phyloP scores from a whole-genome alignment of 2,888 invertebrate genomes.

The Ophion costatus region DNA sequence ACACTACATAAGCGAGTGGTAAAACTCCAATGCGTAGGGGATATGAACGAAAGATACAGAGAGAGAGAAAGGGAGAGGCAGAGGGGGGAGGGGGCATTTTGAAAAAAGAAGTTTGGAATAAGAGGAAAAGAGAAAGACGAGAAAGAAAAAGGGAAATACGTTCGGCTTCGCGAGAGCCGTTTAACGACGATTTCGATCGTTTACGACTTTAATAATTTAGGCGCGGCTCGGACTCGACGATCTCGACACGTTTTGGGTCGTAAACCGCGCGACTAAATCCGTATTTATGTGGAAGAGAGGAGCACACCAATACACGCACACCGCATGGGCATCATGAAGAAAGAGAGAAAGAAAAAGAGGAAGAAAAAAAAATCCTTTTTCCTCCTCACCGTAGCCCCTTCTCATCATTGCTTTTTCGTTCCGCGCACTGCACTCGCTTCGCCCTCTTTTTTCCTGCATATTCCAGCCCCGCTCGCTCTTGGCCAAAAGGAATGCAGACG shows the following conservation, averaged over 20 bases:
- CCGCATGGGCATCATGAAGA: constrained; percentile 37
- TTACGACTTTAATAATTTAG: constrained; percentile 83
- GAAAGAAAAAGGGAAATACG: constrained; percentile 66
- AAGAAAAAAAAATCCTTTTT: constrained; percentile 44
- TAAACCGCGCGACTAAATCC: constrained; percentile 82
- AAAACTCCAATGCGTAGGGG: constrained; percentile 54
- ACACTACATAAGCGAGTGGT: constrained; percentile 45
- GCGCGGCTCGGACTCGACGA: constrained; percentile 81
- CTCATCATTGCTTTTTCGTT: constrained; percentile 37
- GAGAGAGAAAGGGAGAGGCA: constrained; percentile 30
- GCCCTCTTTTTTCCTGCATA: constrained; percentile 12
- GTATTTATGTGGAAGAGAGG: constrained; percentile 82
- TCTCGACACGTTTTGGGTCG: constrained; percentile 83
- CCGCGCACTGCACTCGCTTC: neutral
- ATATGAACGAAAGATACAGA: constrained; percentile 47
- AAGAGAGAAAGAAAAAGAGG: constrained; percentile 27
- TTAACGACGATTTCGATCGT: constrained; percentile 83
- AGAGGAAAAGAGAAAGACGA: constrained; percentile 59
- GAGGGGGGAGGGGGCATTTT: constrained; percentile 49
- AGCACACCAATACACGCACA: constrained; percentile 38
- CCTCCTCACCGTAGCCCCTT: constrained; percentile 52
- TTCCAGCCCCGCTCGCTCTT: neutral
- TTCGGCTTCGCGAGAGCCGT: constrained; percentile 78
- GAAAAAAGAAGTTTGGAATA: constrained; percentile 22
- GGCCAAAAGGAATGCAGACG: neutral